phyloP scores from a whole-genome alignment of 1,140 invertebrate species.

The Meloidogyne hapla region DNA sequence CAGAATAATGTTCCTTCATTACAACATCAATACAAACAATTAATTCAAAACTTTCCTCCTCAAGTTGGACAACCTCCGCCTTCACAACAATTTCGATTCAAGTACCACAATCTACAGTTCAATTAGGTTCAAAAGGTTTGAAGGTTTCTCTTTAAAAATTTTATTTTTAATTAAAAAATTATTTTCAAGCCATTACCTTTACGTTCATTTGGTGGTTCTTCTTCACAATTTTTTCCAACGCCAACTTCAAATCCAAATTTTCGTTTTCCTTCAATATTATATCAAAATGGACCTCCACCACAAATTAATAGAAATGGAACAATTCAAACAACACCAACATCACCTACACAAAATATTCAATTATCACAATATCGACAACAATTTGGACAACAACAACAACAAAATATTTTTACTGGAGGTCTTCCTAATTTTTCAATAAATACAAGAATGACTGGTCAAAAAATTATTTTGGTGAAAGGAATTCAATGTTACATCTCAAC shows the following conservation, averaged over 20 bases:
- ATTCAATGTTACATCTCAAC: not conserved
- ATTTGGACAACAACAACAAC: not conserved
- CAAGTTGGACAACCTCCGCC: not conserved
- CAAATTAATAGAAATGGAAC: not conserved
- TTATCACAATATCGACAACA: not conserved
- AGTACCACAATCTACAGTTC: not conserved
- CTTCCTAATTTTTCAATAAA: not conserved
- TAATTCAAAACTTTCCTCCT: not conserved
- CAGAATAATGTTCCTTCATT: not conserved
- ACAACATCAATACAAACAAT: constrained; percentile 10
- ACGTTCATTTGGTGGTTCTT: constrained; percentile 1
- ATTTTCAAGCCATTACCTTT: constrained; percentile 7
- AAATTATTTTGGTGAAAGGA: not conserved
- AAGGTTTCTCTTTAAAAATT: not conserved
- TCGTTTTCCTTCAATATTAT: not conserved
- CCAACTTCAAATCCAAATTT: not conserved
- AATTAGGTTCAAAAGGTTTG: not conserved
- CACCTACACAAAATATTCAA: not conserved
- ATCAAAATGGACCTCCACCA: not conserved
- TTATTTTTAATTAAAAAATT: not conserved
- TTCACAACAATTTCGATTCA: constrained; percentile 11
- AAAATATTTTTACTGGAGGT: not conserved
- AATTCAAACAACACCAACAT: not conserved
- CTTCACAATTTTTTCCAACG: not conserved
- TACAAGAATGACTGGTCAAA: not conserved